Evolutionary conservation across 2,797 vertebrate genomes (phyloP).

Genomic region (Sphenodon punctatus): DNA sequence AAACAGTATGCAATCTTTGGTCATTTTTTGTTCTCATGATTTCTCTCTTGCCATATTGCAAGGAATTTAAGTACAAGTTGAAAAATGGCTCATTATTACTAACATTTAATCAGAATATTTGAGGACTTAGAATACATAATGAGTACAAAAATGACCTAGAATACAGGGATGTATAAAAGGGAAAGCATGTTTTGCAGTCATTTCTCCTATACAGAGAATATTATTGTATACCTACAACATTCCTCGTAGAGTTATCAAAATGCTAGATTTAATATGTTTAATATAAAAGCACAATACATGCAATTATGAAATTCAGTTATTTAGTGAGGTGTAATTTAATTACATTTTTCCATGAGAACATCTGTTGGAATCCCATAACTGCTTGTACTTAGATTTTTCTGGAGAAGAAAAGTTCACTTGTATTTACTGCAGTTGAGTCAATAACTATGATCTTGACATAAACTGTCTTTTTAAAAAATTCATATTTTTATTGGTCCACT

Average conservation of each 20-base stretch:
- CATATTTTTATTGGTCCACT: not conserved
- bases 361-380: not conserved
- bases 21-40: not conserved
- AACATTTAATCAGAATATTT: not conserved
- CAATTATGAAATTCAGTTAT: not conserved
- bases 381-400: not conserved
- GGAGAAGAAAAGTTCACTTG: not conserved
- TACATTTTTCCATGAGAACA: not conserved
- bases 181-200: not conserved
- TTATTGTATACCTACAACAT: not conserved
- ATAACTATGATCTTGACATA: not conserved
- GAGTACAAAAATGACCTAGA: too few species aligned
- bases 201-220: not conserved
- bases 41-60: not conserved
- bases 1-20: too few species aligned
- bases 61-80: not conserved
- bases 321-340: not conserved
- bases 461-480: not conserved
- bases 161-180: not conserved
- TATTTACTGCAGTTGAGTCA: not conserved
- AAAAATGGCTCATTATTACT: not conserved
- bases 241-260: not conserved
- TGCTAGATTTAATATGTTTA: not conserved
- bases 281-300: not conserved
- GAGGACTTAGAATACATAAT: not conserved